These are phyloP conservation scores for Pogonocichla stellata DNA, from an alignment of 2,113 vertebrate genomes.

Conservation along the genomic window DNA sequence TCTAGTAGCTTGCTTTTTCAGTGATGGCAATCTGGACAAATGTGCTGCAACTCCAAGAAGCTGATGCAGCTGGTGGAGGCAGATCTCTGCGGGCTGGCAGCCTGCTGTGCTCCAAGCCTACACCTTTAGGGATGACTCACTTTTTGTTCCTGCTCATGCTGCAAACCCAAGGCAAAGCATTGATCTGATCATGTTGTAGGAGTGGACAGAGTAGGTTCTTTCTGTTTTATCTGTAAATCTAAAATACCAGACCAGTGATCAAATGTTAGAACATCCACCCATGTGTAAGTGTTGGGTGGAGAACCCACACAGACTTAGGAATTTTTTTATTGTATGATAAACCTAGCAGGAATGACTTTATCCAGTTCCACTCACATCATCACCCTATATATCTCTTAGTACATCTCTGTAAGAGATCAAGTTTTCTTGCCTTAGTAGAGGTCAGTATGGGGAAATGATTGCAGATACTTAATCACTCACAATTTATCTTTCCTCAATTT, in stretches of 20 bases:
- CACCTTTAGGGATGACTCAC: slow-evolving; percentile 28
- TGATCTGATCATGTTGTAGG: slow-evolving; percentile 25
- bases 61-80: slow-evolving; percentile 25
- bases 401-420: not conserved
- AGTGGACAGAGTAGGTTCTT: slow-evolving; percentile 19
- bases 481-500: not conserved
- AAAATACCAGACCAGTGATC: not conserved
- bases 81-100: not conserved
- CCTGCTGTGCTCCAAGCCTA: slow-evolving; percentile 37
- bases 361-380: not conserved
- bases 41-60: not conserved
- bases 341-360: not conserved
- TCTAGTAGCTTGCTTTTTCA: slow-evolving; percentile 12
- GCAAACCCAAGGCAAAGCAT: not conserved
- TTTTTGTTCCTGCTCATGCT: slow-evolving; percentile 2
- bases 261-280: not conserved
- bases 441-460: not conserved
- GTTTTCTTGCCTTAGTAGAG: not conserved
- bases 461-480: not conserved
- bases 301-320: not conserved
- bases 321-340: not conserved
- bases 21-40: slow-evolving; percentile 18
- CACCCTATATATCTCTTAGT: not conserved
- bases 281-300: not conserved
- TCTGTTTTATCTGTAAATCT: not conserved